These are phyloP conservation scores for Cheilosia grossa DNA, from an alignment of 2,888 invertebrate genomes.

Conservation along the genomic window DNA sequence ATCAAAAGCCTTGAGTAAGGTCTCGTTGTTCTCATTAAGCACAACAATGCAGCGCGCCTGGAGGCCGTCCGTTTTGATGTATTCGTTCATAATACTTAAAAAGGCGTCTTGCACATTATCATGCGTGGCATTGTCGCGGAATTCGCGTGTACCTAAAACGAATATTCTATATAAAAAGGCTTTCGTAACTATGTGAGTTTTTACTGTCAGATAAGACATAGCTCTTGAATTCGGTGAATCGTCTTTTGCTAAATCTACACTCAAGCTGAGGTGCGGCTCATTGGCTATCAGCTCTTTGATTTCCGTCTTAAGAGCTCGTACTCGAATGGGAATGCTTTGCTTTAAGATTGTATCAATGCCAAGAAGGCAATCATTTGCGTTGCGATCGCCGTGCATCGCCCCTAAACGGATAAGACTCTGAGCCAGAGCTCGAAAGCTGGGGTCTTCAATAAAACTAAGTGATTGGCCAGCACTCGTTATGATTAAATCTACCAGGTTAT, in stretches of 20 bases:
- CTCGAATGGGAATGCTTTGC: constrained; percentile 47
- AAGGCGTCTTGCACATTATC: constrained; percentile 32
- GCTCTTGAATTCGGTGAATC: constrained; percentile 21
- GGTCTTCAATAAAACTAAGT: constrained; percentile 43
- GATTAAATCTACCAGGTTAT: constrained; percentile 47
- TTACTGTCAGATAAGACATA: constrained; percentile 46
- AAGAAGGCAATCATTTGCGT: constrained; percentile 44
- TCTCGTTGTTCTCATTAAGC: constrained; percentile 51
- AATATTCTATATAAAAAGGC: constrained; percentile 29
- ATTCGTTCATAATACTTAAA: constrained; percentile 44
- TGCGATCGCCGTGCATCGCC: constrained; percentile 45
- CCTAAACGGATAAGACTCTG: constrained; percentile 49
- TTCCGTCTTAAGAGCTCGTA: constrained; percentile 38
- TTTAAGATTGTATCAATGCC: constrained; percentile 49
- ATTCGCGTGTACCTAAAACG: constrained; percentile 36
- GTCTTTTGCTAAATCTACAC: constrained; percentile 46
- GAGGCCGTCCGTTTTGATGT: constrained; percentile 26
- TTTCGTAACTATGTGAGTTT: constrained; percentile 46
- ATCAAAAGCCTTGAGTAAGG: constrained; percentile 30
- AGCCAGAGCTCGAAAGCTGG: constrained; percentile 37
- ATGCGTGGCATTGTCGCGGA: constrained; percentile 5
- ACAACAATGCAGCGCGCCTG: constrained; percentile 33
- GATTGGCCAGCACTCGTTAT: constrained; percentile 40
- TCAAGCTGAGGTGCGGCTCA: constrained; percentile 50
- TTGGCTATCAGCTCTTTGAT: constrained; percentile 39